Evolutionary conservation across 2,888 invertebrate genomes (phyloP), one percentile per base, ranked within the genome.

Genomic region (Nysson spinosus): DNA sequence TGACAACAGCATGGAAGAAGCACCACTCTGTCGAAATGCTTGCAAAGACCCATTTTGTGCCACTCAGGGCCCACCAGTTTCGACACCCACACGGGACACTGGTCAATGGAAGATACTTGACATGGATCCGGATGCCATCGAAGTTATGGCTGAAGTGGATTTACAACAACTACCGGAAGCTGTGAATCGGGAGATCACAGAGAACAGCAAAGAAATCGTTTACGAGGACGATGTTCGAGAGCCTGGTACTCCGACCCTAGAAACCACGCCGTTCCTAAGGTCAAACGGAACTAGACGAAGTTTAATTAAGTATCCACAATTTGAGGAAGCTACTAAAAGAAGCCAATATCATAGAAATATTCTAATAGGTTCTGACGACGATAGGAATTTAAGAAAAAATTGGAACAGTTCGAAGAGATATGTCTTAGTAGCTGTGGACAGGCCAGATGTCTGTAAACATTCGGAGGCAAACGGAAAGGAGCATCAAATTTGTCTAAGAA

Each of bases 201-300:
- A 78, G 43, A 83, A 82, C 60, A 82, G 83, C 11, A 72, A 78
- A 0, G 82, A 83, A 43, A 81, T 83, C 24, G 62, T 82, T 5
- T 82, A 69, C 71, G 82, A 81, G 5, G 78, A 81, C 16, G 72
- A 77, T 0, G 2, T 28, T n/a, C 30, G 66, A 2, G 72, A 72
- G 7, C 26, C 37, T 2, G 74, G 77, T 2, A 19, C 43, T 0
- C 37, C 63, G 1, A 61, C 66, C n/a, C n/a, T n/a, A 22, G 76
- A 79, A 3, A 77, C 72, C 0, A 60, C 51, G 32, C 71, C 58
- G 2, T 9, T 63, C 16, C 42, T 63, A 0, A 63, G 44, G n/a
- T 47, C 56, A 11, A 5, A 11, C 1, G 14, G 11, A 4, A 22
- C 32, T 1, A 73, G 67, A 17, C 63, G 73, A 11, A 46, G 26